These are phyloP conservation scores for Cerceris rybyensis DNA, from an alignment of 2,888 invertebrate genomes.

Conservation along the genomic window DNA sequence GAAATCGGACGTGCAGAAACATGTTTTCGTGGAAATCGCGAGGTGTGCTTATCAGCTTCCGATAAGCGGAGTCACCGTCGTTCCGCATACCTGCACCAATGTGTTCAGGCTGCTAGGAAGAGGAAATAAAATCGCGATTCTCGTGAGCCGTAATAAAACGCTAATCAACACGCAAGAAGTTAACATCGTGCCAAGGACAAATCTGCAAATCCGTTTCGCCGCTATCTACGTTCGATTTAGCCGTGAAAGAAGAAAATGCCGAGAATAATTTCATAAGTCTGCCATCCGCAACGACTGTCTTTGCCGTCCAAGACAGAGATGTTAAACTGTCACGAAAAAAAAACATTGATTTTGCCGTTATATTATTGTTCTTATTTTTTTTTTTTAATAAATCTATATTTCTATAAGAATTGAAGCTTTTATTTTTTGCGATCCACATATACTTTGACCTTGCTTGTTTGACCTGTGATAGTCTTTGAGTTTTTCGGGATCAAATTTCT, in stretches of 20 bases:
- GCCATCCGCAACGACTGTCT: neutral
- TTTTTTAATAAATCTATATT: too few species aligned
- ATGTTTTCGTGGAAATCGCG: neutral
- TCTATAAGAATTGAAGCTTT: too few species aligned
- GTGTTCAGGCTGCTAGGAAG: slow-evolving; percentile 10
- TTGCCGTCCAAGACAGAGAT: neutral
- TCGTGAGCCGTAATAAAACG: slow-evolving; percentile 33
- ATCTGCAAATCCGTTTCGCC: neutral
- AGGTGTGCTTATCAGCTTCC: slow-evolving; percentile 5
- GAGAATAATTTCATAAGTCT: neutral
- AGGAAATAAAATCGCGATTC: slow-evolving; percentile 16
- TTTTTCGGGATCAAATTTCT: too few species aligned
- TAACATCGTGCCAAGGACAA: slow-evolving; percentile 21
- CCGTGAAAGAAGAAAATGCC: neutral
- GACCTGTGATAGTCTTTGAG: too few species aligned
- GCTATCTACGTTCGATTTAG: neutral
- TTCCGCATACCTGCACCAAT: slow-evolving; percentile 6
- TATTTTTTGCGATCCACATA: too few species aligned
- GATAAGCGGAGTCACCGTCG: slow-evolving; percentile 23
- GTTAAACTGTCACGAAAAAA: too few species aligned
- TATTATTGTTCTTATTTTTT: too few species aligned
- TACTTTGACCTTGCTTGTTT: too few species aligned
- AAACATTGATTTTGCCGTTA: too few species aligned
- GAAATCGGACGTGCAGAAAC: neutral
- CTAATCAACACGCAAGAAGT: slow-evolving; percentile 27